Base-by-base conservation (phyloP, 2,888 invertebrate species). In the Sphaerophoria taeniata region DNA sequence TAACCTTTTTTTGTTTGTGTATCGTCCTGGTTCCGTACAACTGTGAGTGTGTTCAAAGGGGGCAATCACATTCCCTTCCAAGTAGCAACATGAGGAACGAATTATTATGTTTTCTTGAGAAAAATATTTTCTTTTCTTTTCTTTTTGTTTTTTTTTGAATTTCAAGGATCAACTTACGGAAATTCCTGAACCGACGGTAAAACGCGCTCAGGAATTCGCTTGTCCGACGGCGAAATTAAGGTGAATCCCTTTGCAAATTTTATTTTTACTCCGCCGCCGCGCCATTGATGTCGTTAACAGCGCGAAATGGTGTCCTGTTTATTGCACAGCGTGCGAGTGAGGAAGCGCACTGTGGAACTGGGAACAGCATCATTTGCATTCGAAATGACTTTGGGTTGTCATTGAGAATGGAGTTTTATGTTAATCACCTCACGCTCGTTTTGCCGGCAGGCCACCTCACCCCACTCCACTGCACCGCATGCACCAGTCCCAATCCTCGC, bases 321-420 rank as follows among this genome's bases (percentile, higher is more conserved):
- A 45, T 2, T 60, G 36, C 11, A 5, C 45, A 53, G 7, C 33
- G 49, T 16, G 24, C 53, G 63, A 24, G 34, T 72, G 51, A 47
- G 72, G 45, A 81, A 77, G 63, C 73, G 81, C 72, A 85, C 34
- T 56, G 69, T 67, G n/a, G n/a, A n/a, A n/a, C n/a, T n/a, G n/a
- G 69, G 76, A 56, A 72, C 58, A 76, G 85, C 81, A 85, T 80
- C 81, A 85, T 85, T 85, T 85, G 85, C 81, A 85, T 85, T 85
- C 33, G 76, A n/a, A 85, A 85, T 85, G 85, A 85, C 85, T 85
- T 85, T 85, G 76, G 67, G 72, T 73, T 85, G 85, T 85, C 85
- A 85, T 85, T 85, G 72, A 85, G 76, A 81, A 81, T 73, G 76
- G 55, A 81, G 85, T 85, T 77, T 83, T 81, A 81, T 85, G 80